phyloP scores from a whole-genome alignment of 2,888 invertebrate genomes.

The Acronicta psi region DNA sequence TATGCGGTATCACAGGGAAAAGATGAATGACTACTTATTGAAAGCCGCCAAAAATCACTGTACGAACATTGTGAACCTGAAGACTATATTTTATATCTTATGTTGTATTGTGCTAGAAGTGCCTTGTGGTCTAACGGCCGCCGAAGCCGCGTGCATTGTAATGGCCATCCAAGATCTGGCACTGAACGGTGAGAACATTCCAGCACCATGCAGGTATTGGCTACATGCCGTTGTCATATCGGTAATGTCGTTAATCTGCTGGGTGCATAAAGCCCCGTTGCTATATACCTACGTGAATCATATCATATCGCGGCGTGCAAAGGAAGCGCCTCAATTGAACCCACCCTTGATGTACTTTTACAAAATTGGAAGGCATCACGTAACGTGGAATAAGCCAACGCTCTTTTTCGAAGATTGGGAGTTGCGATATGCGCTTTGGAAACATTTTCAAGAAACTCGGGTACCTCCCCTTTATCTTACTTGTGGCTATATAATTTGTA shows the following conservation, averaged over 20 bases:
- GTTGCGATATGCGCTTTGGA: constrained; percentile 90
- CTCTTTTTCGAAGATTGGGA: constrained; percentile 91
- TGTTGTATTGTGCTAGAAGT: constrained; percentile 88
- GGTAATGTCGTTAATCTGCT: constrained; percentile 90
- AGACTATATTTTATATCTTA: constrained; percentile 87
- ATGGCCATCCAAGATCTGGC: constrained; percentile 90
- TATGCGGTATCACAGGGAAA: constrained; percentile 82
- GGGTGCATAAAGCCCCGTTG: constrained; percentile 89
- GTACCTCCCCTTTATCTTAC: constrained; percentile 6
- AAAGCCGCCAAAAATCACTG: constrained; percentile 82
- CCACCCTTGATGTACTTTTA: constrained; percentile 89
- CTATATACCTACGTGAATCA: constrained; percentile 89
- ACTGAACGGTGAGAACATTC: constrained; percentile 72
- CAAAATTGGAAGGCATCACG: constrained; percentile 86
- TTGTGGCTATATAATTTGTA: no score
- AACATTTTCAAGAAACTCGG: constrained; percentile 80
- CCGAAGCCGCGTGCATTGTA: constrained; percentile 87
- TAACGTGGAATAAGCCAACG: constrained; percentile 90
- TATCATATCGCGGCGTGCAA: constrained; percentile 88
- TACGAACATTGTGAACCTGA: constrained; percentile 82
- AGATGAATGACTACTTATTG: constrained; percentile 77
- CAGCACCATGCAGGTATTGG: constrained; percentile 80
- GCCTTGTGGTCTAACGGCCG: constrained; percentile 90
- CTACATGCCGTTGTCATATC: constrained; percentile 90
- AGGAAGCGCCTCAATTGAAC: constrained; percentile 90